phyloP scores from a whole-genome alignment of 1,140 invertebrate genomes.

The Leptinotarsa texana region DNA sequence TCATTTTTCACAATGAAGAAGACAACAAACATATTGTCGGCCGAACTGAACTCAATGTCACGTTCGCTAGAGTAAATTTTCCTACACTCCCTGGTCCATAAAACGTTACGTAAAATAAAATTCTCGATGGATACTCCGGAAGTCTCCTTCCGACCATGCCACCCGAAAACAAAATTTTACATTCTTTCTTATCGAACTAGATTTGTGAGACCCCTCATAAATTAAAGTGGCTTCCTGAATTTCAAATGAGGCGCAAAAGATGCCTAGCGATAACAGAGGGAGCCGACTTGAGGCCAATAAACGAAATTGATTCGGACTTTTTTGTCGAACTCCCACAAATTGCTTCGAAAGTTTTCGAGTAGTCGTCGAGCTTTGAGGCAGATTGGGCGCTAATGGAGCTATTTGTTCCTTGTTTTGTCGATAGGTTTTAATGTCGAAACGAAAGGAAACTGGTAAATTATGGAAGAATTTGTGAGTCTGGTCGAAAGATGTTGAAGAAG shows the following conservation, averaged over 20 bases:
- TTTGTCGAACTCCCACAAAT: conserved; percentile 14
- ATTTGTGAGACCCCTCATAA: conserved; percentile 19
- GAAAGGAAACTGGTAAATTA: not conserved
- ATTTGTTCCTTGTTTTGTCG: conserved; percentile 17
- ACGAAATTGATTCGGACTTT: conserved; percentile 21
- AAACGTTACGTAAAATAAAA: no score
- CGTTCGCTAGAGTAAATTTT: no score
- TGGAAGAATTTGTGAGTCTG: not conserved
- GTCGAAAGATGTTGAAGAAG: not conserved
- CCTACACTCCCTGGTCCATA: no score
- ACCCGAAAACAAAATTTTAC: not conserved
- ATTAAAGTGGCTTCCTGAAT: conserved; percentile 25
- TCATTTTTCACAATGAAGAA: no score
- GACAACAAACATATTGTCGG: no score
- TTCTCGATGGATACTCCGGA: not conserved
- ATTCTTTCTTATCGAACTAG: not conserved
- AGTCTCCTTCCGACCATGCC: not conserved
- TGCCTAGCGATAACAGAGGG: conserved; percentile 23
- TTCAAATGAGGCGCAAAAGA: conserved; percentile 22
- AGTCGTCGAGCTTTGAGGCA: conserved; percentile 16
- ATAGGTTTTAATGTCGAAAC: not conserved
- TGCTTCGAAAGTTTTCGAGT: conserved; percentile 13
- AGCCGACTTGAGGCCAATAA: conserved; percentile 13
- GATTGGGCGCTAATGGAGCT: conserved; percentile 14
- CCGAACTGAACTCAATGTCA: no score